phyloP scores from a whole-genome alignment of 2,113 vertebrate genomes.

The Sprattus sprattus region DNA sequence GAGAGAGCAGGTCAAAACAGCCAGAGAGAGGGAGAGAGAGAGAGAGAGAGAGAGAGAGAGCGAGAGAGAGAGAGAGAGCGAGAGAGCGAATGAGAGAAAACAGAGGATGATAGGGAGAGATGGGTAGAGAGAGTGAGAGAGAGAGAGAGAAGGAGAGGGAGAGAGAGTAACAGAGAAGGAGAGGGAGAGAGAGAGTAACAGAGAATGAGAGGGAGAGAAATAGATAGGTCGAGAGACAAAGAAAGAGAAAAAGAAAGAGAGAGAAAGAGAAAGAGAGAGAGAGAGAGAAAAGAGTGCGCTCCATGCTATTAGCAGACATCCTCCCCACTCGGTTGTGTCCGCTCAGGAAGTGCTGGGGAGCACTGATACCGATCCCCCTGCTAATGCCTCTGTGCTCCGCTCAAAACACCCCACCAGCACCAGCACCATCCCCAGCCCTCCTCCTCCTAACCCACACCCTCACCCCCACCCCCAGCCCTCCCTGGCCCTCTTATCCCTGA shows the following conservation, averaged over 20 bases:
- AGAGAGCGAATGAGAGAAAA: not conserved
- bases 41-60: not conserved
- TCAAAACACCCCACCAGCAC: slow-evolving; percentile 44
- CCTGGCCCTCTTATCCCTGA: not conserved
- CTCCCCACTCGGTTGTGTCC: slow-evolving; percentile 72
- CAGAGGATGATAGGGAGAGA: not conserved
- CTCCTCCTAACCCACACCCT: not conserved
- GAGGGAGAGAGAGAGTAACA: not conserved
- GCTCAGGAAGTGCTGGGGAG: slow-evolving; percentile 72
- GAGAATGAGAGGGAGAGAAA: not conserved
- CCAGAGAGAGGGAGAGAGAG: not conserved
- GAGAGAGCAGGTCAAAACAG: slow-evolving; percentile 13
- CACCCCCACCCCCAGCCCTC: not conserved
- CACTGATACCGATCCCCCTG: slow-evolving; percentile 70
- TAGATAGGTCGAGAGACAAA: not conserved
- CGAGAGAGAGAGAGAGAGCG: not conserved
- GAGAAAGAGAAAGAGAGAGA: slow-evolving; percentile 28
- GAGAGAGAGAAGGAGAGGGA: not conserved
- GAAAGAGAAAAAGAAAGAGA: not conserved
- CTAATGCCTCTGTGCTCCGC: slow-evolving; percentile 52
- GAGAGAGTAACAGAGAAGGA: not conserved
- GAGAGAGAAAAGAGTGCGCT: slow-evolving; percentile 33
- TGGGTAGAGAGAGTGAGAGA: not conserved
- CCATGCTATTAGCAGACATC: slow-evolving; percentile 69
- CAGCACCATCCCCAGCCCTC: not conserved